Base-by-base conservation (phyloP, 2,113 vertebrate species). In the Apteryx owenii region DNA sequence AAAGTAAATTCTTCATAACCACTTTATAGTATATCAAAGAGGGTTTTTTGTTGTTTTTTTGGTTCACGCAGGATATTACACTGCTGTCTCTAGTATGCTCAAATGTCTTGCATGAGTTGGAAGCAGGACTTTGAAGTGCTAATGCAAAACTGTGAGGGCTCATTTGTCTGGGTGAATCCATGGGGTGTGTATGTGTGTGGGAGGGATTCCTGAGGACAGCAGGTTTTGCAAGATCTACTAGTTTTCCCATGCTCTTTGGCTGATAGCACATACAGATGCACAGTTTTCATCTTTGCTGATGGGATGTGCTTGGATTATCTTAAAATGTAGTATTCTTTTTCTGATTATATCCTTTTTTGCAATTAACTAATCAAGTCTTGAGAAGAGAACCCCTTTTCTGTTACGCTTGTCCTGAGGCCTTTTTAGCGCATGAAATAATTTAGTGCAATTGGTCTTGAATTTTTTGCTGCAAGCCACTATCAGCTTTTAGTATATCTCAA, bases 181-280 rank as follows among this genome's bases (percentile, higher is more conserved):
- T 68, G 80, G 97, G 95, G 94, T 5, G 97, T 96, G 97, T 89
- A 75, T 64, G 80, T 95, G 95, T 94, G 95, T 96, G 96, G 95
- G 95, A 95, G 95, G 93, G 95, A 94, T 91, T 95, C 97, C 91
- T 97, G 89, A 71, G 94, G 95, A 90, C 96, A 96, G 93, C 96
- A 97, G 95, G 93, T 97, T 97, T 94, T 95, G 95, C 95, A 97
- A 95, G 96, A 96, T 95, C 93, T 94, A 91, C 95, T 92, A 85
- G 94, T 95, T 97, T 95, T 88, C 88, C 81, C 10, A 0, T 88
- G 1, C 60, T 94, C 62, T 91, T 96, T 93, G 95, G 78, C 95
- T 89, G 97, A 97, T 97, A 96, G 89, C 83, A 66, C 75, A 46
- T 13, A 88, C 2, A 85, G 87, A 65, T 93, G 91, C 78, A 61